Evolutionary conservation across 2,113 vertebrate species (phyloP).

Genomic region (Aegotheles bennettii): DNA sequence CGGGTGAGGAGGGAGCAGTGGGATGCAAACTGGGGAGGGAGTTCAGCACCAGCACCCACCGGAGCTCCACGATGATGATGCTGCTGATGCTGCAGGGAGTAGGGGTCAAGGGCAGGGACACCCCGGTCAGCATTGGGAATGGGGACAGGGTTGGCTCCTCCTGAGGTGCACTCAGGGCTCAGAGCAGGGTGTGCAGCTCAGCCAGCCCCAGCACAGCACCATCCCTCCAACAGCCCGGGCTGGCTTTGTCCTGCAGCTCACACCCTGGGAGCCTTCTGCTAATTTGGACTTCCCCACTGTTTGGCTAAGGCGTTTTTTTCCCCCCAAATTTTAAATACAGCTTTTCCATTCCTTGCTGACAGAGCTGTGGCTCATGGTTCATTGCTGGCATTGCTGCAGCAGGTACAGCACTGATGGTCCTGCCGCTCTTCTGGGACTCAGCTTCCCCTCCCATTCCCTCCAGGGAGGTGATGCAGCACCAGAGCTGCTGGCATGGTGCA

Average conservation of each 20-base stretch:
- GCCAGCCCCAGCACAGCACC: not conserved
- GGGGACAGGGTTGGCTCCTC: not conserved
- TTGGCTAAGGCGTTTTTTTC: not conserved
- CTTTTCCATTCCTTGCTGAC: not conserved
- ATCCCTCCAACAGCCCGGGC: too few relatives aligned
- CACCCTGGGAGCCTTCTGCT: not conserved
- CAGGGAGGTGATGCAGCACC: not conserved
- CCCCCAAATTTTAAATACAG: not conserved
- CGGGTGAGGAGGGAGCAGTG: not conserved
- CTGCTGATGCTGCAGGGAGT: too few relatives aligned
- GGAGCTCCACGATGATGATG: not conserved
- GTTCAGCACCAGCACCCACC: fast-evolving
- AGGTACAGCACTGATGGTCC: not conserved
- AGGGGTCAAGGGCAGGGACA: not conserved
- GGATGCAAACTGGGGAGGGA: not conserved
- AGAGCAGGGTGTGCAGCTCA: not conserved
- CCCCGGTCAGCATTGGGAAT: fast-evolving
- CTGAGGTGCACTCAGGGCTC: fast-evolving
- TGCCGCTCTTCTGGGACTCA: not conserved
- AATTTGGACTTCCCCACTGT: not conserved
- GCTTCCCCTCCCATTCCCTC: not conserved
- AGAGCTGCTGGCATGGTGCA: fast-evolving
- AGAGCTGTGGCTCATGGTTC: not conserved
- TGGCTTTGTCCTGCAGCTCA: not conserved
- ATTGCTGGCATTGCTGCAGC: not conserved